Evolutionary conservation across 2,113 vertebrate genomes (phyloP).

Genomic region (Ranitomeya variabilis): DNA sequence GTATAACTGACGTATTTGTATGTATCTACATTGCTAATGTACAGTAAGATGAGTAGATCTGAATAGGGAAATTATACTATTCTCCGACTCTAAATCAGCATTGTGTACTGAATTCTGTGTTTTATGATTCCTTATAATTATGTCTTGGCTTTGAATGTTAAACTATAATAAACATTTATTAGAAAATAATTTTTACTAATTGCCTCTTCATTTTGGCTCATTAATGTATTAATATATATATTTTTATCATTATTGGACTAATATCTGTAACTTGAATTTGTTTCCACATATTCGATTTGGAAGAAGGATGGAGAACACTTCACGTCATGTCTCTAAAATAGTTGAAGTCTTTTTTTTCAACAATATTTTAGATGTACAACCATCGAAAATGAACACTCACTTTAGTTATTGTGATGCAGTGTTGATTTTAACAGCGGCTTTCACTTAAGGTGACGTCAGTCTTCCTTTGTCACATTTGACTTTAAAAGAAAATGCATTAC

Average conservation of each 20-base stretch:
- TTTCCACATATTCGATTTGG: not conserved
- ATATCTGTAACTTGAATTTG: not conserved
- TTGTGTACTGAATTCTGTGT: conserved; percentile 39
- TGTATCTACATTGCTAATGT: conserved; percentile 16
- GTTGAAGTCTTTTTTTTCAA: not conserved
- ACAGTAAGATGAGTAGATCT: not conserved
- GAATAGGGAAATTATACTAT: not conserved
- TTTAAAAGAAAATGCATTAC: no score
- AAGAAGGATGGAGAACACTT: not conserved
- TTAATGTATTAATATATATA: not conserved
- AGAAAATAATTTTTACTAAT: conserved; percentile 54
- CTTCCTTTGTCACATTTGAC: not conserved
- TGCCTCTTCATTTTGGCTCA: not conserved
- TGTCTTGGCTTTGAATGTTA: conserved; percentile 62
- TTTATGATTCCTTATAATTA: conserved; percentile 59
- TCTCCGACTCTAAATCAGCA: conserved; percentile 30
- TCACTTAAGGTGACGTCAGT: not conserved
- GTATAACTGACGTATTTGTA: not conserved
- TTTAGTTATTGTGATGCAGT: not conserved
- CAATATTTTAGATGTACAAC: not conserved
- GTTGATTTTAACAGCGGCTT: not conserved
- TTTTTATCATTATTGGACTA: not conserved
- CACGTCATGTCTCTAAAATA: not conserved
- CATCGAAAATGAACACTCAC: not conserved
- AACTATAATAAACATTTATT: conserved; percentile 62